phyloP scores from a whole-genome alignment of 2,797 vertebrate genomes.

The Microctenopoma steveboyesi region DNA sequence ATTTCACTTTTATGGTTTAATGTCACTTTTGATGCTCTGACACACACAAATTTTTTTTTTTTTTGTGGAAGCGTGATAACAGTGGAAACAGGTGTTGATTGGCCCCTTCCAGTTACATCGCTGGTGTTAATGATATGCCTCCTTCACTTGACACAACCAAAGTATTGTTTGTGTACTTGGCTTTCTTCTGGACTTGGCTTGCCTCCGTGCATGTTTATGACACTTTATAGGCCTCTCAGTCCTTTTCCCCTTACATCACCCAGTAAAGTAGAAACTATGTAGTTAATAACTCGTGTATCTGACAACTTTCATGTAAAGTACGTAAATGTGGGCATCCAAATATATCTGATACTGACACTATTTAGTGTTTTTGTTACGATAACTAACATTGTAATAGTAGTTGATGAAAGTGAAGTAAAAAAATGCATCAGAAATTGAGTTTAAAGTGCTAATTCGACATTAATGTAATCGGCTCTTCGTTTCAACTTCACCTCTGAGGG shows the following conservation, averaged over 20 bases:
- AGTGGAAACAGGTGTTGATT: slow-evolving; percentile 68
- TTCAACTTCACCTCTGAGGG: slow-evolving; percentile 32
- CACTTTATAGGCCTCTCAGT: slow-evolving; percentile 4
- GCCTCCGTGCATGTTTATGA: background rate
- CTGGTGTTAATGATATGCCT: slow-evolving; percentile 64
- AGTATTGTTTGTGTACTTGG: slow-evolving; percentile 51
- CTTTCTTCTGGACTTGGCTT: slow-evolving; percentile 37
- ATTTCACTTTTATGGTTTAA: slow-evolving; percentile 37
- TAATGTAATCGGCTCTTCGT: slow-evolving; percentile 32
- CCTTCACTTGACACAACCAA: slow-evolving; percentile 39
- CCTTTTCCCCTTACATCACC: no score
- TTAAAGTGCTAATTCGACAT: slow-evolving; percentile 35
- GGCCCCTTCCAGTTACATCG: slow-evolving; percentile 46
- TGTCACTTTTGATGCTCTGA: slow-evolving; percentile 46
- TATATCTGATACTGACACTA: background rate
- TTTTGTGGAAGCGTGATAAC: slow-evolving; percentile 28
- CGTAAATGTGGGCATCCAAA: background rate
- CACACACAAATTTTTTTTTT: slow-evolving; percentile 7
- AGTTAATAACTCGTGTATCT: no score
- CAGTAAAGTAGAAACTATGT: background rate
- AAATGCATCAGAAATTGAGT: background rate
- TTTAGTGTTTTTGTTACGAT: background rate
- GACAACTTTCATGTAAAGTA: no score
- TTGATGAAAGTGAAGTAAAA: background rate
- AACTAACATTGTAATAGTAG: background rate